Percentiles rank a stretch among this genome's conserved stretches.
These are phyloP conservation scores for Anolis sagrei DNA, from an alignment of 2,113 vertebrate genomes.

Conservation along the genomic window DNA sequence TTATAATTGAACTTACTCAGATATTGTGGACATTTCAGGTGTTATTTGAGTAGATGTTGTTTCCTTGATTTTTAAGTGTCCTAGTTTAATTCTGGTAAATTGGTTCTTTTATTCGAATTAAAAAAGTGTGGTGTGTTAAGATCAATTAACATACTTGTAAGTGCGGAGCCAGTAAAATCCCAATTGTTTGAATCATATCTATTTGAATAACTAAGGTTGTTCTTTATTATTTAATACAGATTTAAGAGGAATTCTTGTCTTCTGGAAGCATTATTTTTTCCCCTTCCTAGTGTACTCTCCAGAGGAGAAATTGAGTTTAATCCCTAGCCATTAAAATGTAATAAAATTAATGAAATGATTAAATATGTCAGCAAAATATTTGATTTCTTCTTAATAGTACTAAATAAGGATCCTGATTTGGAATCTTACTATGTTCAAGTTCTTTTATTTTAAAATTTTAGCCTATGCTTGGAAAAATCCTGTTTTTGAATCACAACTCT, in stretches of 20 bases:
- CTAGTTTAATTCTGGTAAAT: neutral
- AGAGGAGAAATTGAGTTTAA: neutral
- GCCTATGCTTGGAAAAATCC: no score
- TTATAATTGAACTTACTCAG: neutral
- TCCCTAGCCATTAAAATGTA: neutral
- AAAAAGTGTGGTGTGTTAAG: neutral
- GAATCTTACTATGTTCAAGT: neutral
- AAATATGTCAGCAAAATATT: slow-evolving; percentile 12
- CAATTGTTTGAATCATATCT: neutral
- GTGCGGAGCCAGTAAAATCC: neutral
- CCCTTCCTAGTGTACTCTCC: neutral
- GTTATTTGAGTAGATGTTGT: neutral
- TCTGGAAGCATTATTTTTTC: no score
- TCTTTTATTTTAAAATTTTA: neutral
- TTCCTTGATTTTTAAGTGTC: neutral
- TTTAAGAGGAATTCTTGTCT: neutral
- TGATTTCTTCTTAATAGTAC: neutral
- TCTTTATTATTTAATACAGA: neutral
- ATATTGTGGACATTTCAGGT: neutral
- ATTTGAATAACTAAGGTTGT: neutral
- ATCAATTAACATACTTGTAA: neutral
- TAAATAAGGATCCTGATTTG: neutral
- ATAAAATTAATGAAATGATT: no score
- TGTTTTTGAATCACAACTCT: no score
- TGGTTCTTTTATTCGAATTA: neutral